Conservation (phyloP, 2,797 vertebrate species). For the Pangasius mekongensis region DNA sequence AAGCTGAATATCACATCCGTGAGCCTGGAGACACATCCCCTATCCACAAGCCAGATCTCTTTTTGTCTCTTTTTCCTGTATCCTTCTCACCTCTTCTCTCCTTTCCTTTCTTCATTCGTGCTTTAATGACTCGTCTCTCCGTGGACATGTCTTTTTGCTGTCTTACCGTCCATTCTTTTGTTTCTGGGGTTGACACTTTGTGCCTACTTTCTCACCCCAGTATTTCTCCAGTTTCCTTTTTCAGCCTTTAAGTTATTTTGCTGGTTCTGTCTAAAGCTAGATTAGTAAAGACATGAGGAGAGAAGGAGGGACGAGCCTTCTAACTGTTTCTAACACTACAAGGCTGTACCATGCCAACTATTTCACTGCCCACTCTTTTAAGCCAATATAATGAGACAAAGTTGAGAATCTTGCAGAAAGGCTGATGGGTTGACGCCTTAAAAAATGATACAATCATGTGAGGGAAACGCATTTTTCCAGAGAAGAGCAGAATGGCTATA, state of each 20-base stretch:
- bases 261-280: conserved; percentile 13
- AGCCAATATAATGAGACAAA: not conserved
- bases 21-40: conserved; percentile 50
- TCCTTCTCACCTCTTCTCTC: conserved; percentile 39
- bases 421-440: not conserved
- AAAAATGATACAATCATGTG: not conserved
- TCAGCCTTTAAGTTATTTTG: not conserved
- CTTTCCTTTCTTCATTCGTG: conserved; percentile 36
- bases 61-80: conserved; percentile 25
- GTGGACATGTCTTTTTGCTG: conserved; percentile 34
- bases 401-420: not conserved
- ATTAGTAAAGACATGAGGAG: not conserved
- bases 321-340: not conserved
- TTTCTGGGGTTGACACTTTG: conserved; percentile 49
- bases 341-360: not conserved
- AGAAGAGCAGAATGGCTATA: not conserved
- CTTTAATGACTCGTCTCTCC: conserved; percentile 47
- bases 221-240: conserved; percentile 8
- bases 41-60: conserved; percentile 28
- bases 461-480: not conserved
- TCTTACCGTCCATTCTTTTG: conserved; percentile 19
- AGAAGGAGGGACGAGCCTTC: not conserved
- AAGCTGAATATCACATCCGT: conserved; percentile 52
- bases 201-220: conserved; percentile 46
- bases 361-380: not conserved